Conservation (phyloP, 2,797 vertebrate genomes). For the Podarcis siculus region DNA sequence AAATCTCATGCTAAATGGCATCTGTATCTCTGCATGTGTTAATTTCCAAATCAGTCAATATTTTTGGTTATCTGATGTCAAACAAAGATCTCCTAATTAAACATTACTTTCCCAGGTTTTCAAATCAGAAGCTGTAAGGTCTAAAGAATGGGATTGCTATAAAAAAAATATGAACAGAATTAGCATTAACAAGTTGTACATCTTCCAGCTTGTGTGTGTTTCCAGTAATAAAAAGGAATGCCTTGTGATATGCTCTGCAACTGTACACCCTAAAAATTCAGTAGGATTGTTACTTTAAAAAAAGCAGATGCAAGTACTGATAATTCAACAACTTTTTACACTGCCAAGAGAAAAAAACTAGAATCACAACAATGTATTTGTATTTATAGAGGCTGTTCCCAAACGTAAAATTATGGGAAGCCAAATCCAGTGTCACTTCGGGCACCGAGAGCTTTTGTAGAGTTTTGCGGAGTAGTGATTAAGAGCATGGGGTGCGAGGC, state of each 20-base stretch:
- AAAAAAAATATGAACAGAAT: constrained; percentile 50
- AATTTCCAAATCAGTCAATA: constrained; percentile 82
- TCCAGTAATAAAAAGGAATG: constrained; percentile 68
- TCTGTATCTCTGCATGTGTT: constrained; percentile 78
- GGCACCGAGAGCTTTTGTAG: not conserved
- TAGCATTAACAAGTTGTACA: constrained; percentile 60
- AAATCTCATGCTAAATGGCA: constrained; percentile 80
- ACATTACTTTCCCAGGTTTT: constrained; percentile 61
- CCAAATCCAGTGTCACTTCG: not conserved
- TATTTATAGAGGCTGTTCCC: not conserved
- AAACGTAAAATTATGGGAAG: not conserved
- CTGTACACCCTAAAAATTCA: constrained; percentile 64
- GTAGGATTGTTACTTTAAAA: not conserved
- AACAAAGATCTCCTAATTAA: constrained; percentile 78
- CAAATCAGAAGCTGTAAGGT: constrained; percentile 61
- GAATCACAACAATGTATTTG: constrained; percentile 27
- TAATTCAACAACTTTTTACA: constrained; percentile 41
- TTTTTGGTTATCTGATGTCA: constrained; percentile 78
- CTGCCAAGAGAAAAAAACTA: not conserved
- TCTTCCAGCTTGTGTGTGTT: constrained; percentile 68
- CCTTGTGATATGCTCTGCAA: constrained; percentile 60
- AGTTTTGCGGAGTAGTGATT: not conserved
- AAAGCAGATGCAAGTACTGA: constrained; percentile 50
- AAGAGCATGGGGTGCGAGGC: too few relatives aligned
- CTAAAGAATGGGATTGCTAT: constrained; percentile 62